Base-by-base conservation (phyloP, 1,140 invertebrate species). In the Danaus plexippus region DNA sequence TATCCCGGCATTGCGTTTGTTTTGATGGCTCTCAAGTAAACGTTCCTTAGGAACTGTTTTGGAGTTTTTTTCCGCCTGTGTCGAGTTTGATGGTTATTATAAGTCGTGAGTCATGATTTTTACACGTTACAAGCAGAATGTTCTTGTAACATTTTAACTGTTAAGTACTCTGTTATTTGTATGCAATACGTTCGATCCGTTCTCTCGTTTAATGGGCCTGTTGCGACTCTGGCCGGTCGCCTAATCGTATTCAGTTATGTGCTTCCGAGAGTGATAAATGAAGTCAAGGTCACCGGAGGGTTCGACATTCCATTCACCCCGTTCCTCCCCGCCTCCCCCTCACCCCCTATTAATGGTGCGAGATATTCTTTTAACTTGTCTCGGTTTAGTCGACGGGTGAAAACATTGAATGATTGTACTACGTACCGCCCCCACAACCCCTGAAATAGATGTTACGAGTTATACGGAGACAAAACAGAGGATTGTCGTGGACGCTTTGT, bases 241-340 rank as follows among this genome's bases (percentile, higher is more conserved):
- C 69, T 82, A 82, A 85, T 85, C 79, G 79, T 80, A 77, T 82
- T 82, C 79, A 82, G 75, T 79, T 80, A 77, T 77, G 73, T 66
- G 68, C 69, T 32, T 32, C 74, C 74, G 77, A 82, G 77, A 82
- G 77, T 80, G 75, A 85, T 85, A 85, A 85, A 82, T 82, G 73
- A 18, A 77, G 79, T 84, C 82, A 84, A 85, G 82, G 82, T 84
- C 79, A 74, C 12, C 64, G 57, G 76, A 80, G 76, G 79, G 77
- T 82, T 84, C 75, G 78, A 79, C 71, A 75, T 78, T 69, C 69
- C 74, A 75, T 77, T 80, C 73, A 81, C 81, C 78, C 78, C 70
- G 71, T 77, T 71, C 67, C 64, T 32, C 5, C 22, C 22, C 22
- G 22, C 22, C 22, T 7, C 22, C 22, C 22, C 22, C 22, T 8